phyloP scores from a whole-genome alignment of 2,888 invertebrate species.

The Thecocarcelia acutangulata region DNA sequence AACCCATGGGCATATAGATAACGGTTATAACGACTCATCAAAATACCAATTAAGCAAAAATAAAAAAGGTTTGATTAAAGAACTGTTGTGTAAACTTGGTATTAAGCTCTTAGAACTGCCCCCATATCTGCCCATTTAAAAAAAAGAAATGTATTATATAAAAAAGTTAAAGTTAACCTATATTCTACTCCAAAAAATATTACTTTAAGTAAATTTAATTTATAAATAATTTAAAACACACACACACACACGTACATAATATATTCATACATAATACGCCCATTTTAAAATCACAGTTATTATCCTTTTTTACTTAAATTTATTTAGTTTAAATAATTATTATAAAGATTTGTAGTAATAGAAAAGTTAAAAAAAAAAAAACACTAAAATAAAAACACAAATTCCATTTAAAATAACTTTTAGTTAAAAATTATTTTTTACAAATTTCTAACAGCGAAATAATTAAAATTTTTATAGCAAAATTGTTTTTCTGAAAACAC shows the following conservation, averaged over 20 bases:
- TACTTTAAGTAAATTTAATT: slow-evolving; percentile 67
- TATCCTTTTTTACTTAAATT: slow-evolving; percentile 56
- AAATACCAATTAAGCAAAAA: slow-evolving; percentile 16
- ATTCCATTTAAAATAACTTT: slow-evolving; percentile 62
- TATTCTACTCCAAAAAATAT: slow-evolving; percentile 14
- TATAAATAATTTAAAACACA: slow-evolving; percentile 53
- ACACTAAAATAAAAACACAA: slow-evolving; percentile 17
- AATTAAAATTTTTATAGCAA: slow-evolving; percentile 22
- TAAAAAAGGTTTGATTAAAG: slow-evolving; percentile 9
- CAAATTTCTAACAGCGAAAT: neutral
- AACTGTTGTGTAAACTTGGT: slow-evolving; percentile 38
- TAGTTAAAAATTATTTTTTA: slow-evolving; percentile 35
- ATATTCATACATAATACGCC: slow-evolving; percentile 1
- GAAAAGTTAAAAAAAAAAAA: slow-evolving; percentile 26
- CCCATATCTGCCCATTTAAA: neutral
- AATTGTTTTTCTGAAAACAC: slow-evolving; percentile 30
- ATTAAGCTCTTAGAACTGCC: slow-evolving; percentile 34
- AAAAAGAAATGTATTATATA: slow-evolving; percentile 6
- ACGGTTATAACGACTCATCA: slow-evolving; percentile 65
- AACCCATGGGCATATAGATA: slow-evolving; percentile 75
- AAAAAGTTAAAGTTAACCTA: slow-evolving; percentile 5
- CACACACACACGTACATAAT: slow-evolving; percentile 14
- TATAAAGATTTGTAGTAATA: slow-evolving; percentile 45
- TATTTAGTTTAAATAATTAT: slow-evolving; percentile 59
- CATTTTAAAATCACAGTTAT: slow-evolving; percentile 50